Percentiles rank a stretch among this genome's conserved stretches.
These are phyloP conservation scores for Hydractinia echinata DNA, from an alignment of 30 jellyfish, hydroid and myxozoan genomes.

Conservation along the genomic window DNA sequence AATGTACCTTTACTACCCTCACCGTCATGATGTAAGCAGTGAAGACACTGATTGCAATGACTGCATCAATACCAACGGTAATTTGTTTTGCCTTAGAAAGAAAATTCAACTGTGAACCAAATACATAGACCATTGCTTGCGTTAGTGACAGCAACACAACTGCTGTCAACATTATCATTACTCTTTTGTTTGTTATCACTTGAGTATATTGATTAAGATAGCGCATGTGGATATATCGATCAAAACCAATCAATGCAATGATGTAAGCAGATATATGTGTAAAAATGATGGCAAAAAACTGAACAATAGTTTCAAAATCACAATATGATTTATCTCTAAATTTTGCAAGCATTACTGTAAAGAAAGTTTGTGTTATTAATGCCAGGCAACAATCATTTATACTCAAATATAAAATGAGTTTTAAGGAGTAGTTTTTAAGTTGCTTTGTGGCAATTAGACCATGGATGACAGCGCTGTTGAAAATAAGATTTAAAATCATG, in stretches of 20 bases:
- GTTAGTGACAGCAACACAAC: background rate
- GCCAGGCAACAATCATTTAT: conserved; percentile 9
- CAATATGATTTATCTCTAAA: background rate
- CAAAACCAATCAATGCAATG: conserved; percentile 28
- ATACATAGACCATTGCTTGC: conserved; percentile 16
- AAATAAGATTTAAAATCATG: background rate
- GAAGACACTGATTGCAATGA: conserved; percentile 2
- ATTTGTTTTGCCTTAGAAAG: background rate
- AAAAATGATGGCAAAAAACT: conserved; percentile 21
- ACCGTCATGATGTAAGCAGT: background rate
- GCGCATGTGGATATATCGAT: background rate
- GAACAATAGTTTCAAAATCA: background rate
- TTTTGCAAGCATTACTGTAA: conserved; percentile 5
- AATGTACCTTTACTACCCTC: background rate
- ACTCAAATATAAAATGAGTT: conserved; percentile 17
- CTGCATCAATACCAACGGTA: background rate
- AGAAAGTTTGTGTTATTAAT: background rate
- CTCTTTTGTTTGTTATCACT: conserved; percentile 10
- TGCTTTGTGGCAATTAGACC: background rate
- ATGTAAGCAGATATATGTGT: conserved; percentile 10
- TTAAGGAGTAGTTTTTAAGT: conserved; percentile 4
- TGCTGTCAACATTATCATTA: background rate
- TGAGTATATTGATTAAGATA: background rate
- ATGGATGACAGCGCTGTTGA: background rate
- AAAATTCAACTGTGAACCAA: background rate